A percentile compares a stretch with the other conserved stretches of the same genome.
These are phyloP conservation scores for Athalia rosae DNA, from an alignment of 2,888 invertebrate genomes.

Conservation along the genomic window DNA sequence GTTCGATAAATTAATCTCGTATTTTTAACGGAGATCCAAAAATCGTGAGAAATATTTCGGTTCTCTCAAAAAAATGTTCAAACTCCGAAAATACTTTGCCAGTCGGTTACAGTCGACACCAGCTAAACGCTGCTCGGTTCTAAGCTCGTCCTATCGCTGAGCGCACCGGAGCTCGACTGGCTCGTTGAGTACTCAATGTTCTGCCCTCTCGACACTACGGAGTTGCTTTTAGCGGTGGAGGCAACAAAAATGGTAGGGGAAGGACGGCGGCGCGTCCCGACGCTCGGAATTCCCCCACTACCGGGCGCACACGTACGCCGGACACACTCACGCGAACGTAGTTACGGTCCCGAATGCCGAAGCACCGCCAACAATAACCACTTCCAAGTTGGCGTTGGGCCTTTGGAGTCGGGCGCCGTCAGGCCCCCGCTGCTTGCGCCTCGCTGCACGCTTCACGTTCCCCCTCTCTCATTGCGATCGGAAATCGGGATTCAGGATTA, in stretches of 20 bases:
- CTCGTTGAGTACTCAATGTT: slow-evolving; percentile 60
- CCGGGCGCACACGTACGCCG: slow-evolving; percentile 64
- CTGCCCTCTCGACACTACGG: slow-evolving; percentile 55
- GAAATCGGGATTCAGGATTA: too few species aligned
- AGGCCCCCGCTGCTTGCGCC: slow-evolving; percentile 40
- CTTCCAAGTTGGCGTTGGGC: too few species aligned
- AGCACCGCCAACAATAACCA: too few species aligned
- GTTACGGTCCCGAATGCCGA: too few species aligned
- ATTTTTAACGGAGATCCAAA: not conserved
- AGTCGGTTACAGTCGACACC: not conserved
- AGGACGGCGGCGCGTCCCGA: slow-evolving; percentile 50
- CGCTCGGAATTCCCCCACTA: slow-evolving; percentile 57
- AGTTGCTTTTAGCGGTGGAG: slow-evolving; percentile 60
- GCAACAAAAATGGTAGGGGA: slow-evolving; percentile 51
- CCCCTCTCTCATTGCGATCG: not conserved
- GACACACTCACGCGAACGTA: too few species aligned
- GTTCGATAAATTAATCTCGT: not conserved
- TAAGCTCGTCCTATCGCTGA: slow-evolving; percentile 63
- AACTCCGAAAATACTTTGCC: not conserved
- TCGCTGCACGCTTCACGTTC: slow-evolving; percentile 46
- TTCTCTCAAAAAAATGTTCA: not conserved
- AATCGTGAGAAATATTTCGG: too few species aligned
- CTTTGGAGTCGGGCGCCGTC: slow-evolving; percentile 7
- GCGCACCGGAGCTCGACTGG: slow-evolving; percentile 70
- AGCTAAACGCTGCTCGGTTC: slow-evolving; percentile 13